Evolutionary conservation across 2,113 vertebrate genomes (phyloP).

Genomic region (Cebus imitator): DNA sequence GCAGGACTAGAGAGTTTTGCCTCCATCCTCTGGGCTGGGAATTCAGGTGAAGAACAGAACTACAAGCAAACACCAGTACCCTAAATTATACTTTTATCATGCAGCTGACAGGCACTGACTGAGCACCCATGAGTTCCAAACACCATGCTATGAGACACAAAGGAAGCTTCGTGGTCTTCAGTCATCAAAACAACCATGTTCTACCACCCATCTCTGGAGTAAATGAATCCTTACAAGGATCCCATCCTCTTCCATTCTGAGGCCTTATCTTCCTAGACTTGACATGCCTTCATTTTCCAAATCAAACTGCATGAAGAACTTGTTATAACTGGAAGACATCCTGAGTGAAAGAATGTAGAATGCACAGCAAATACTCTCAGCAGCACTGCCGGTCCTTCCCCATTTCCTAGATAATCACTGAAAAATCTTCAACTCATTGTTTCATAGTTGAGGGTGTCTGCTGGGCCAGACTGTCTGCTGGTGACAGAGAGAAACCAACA

Average conservation of each 20-base stretch:
- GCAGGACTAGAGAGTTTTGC: background rate
- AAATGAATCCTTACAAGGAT: background rate
- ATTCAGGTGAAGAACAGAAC: background rate
- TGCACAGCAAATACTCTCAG: background rate
- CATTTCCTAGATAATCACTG: slow-evolving; percentile 20
- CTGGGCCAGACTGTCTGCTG: slow-evolving; percentile 17
- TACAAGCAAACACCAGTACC: background rate
- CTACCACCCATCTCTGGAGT: background rate
- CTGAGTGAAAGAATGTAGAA: background rate
- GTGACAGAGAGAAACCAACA: background rate
- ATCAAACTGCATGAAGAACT: background rate
- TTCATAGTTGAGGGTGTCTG: background rate
- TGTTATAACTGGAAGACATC: background rate
- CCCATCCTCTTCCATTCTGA: background rate
- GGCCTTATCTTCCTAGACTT: background rate
- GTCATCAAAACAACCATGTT: background rate
- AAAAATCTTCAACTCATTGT: slow-evolving; percentile 34
- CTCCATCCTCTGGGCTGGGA: background rate
- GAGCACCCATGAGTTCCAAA: background rate
- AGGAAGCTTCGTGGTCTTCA: background rate
- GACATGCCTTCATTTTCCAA: slow-evolving; percentile 9
- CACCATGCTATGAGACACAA: accelerated
- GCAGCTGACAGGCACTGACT: background rate
- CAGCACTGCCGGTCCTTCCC: background rate
- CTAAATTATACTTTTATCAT: background rate